Percentiles rank a stretch among this genome's conserved stretches.
phyloP scores from a whole-genome alignment of 2,797 vertebrate species.

The Gymnothorax javanicus region DNA sequence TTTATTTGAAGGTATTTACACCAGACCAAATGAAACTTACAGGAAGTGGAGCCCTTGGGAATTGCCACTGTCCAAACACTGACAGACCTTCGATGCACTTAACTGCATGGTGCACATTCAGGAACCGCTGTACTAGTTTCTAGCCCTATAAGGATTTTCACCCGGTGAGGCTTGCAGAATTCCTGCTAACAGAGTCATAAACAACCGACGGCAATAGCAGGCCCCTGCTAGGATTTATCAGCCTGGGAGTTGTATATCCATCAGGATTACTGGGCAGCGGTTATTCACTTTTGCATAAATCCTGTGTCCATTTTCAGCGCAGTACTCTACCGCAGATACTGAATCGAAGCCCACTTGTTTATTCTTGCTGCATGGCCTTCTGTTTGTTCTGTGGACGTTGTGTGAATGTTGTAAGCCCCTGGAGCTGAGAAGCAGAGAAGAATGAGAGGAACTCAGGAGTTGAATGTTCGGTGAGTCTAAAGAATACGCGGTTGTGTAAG shows the following conservation, averaged over 20 bases:
- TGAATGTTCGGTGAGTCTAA: no score
- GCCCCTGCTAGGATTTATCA: neutral
- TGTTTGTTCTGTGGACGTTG: neutral
- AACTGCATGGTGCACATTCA: no score
- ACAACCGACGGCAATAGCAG: neutral
- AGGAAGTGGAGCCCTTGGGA: no score
- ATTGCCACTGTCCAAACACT: no score
- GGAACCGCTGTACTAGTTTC: no score
- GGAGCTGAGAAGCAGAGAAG: no score
- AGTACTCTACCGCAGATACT: neutral
- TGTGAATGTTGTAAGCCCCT: neutral
- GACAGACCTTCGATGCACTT: no score
- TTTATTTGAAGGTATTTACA: no score
- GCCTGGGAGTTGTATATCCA: neutral
- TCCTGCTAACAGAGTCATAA: neutral
- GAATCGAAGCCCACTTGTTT: neutral
- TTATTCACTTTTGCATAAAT: neutral
- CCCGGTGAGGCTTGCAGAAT: neutral
- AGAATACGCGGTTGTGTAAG: neutral
- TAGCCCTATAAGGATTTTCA: neutral
- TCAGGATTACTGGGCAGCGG: neutral
- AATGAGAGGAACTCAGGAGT: no score
- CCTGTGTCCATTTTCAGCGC: neutral
- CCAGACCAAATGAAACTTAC: no score
- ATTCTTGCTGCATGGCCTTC: neutral